phyloP scores from a whole-genome alignment of 2,797 vertebrate genomes.

The Spinibarbus caldwelli region DNA sequence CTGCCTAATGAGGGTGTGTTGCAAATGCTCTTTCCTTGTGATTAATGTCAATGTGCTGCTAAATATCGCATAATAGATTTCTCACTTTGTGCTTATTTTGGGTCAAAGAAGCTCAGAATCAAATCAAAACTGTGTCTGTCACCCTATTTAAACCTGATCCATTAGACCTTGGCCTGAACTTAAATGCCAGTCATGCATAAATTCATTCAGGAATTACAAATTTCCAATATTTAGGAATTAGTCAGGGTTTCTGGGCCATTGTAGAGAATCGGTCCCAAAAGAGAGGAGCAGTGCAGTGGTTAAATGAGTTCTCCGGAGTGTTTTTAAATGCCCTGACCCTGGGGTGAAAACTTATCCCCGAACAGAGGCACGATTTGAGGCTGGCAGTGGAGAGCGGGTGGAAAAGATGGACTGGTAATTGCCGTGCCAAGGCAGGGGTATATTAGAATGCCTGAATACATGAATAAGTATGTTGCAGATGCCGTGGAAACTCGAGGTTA shows the following conservation, averaged over 20 bases:
- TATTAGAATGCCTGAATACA: slow-evolving; percentile 61
- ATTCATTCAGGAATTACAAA: slow-evolving; percentile 53
- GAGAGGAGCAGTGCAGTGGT: slow-evolving; percentile 49
- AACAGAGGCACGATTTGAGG: slow-evolving; percentile 53
- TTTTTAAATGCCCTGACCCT: slow-evolving; percentile 57
- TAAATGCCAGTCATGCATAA: slow-evolving; percentile 49
- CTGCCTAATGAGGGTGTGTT: slow-evolving; percentile 6
- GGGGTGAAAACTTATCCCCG: slow-evolving; percentile 60
- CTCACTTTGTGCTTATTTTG: slow-evolving; percentile 18
- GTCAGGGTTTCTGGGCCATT: slow-evolving; percentile 46
- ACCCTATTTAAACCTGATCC: slow-evolving; percentile 47
- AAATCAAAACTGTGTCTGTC: neutral
- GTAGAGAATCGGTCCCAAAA: slow-evolving; percentile 41
- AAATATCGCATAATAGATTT: slow-evolving; percentile 36
- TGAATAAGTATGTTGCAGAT: slow-evolving; percentile 51
- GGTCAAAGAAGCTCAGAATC: slow-evolving; percentile 24
- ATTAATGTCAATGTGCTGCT: neutral
- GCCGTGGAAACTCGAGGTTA: slow-evolving; percentile 21
- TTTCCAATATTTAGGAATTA: slow-evolving; percentile 54
- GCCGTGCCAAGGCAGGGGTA: slow-evolving; percentile 45
- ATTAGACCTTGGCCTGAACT: slow-evolving; percentile 14
- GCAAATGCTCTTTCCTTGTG: slow-evolving; percentile 8
- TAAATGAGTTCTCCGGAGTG: slow-evolving; percentile 59
- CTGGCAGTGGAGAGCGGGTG: slow-evolving; percentile 33
- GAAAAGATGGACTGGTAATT: slow-evolving; percentile 53